A percentile compares a stretch with the other conserved stretches of the same genome.
phyloP scores from a whole-genome alignment of 2,797 vertebrate genomes.

The Erpetoichthys calabaricus region DNA sequence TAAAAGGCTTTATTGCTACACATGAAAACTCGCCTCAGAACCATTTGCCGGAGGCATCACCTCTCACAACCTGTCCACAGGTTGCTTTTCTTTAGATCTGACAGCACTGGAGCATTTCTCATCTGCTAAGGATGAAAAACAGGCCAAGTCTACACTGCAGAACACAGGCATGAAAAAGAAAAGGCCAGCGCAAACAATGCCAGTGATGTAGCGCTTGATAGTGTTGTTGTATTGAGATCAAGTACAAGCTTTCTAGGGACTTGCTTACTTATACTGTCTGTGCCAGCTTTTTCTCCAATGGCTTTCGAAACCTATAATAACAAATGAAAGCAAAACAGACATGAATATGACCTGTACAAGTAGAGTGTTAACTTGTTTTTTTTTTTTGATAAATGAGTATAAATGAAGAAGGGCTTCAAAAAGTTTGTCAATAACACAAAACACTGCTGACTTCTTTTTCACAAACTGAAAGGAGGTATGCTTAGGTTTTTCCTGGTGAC shows the following conservation, averaged over 20 bases:
- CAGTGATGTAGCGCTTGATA: constrained; percentile 5
- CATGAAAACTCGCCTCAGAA: constrained; percentile 34
- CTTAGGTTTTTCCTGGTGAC: too few species aligned
- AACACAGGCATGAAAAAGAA: constrained; percentile 17
- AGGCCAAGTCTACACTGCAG: constrained; percentile 10
- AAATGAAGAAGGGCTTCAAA: too few species aligned
- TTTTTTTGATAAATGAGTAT: neutral
- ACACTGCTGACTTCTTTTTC: too few species aligned
- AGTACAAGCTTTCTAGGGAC: constrained; percentile 25
- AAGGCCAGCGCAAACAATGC: constrained; percentile 2
- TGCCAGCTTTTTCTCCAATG: constrained; percentile 10
- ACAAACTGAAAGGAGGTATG: too few species aligned
- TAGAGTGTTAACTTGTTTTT: neutral
- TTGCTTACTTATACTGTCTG: constrained; percentile 30
- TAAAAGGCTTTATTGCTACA: constrained; percentile 38
- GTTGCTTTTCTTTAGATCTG: constrained; percentile 39
- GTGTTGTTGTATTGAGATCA: constrained; percentile 23
- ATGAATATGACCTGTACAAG: neutral
- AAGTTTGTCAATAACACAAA: too few species aligned
- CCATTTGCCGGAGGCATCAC: constrained; percentile 35
- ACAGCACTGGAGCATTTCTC: constrained; percentile 27
- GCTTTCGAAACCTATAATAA: constrained; percentile 20
- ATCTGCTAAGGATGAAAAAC: constrained; percentile 27
- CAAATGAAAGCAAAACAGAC: constrained; percentile 25
- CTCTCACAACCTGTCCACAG: constrained; percentile 43